Evolutionary conservation across 2,113 vertebrate genomes (phyloP), one percentile per base, ranked within the genome.

Genomic region (Vimba vimba): DNA sequence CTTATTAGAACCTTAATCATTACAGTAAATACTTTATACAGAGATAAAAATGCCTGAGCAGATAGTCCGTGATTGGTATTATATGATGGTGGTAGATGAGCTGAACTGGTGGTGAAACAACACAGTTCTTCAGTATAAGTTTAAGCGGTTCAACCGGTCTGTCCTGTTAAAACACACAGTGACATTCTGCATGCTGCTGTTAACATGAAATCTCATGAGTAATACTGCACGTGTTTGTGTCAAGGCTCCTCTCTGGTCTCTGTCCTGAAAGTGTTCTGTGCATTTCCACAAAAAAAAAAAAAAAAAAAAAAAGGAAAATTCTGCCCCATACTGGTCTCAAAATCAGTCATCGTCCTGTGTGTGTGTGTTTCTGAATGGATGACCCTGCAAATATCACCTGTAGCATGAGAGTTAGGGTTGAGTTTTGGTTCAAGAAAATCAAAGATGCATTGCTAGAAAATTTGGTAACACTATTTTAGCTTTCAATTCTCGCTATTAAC

Each of bases 81-180:
- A 57, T 23, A 39, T 82, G 43, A 23, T 43, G 50, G 52, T 43
- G 50, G 52, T 36, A 52, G 21, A 23, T 71, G 19, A 71, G 36
- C 9, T 12, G 1, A 71, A 43, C 68, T 23, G 36, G 0, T 1
- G 19, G 33, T 71, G 19, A 71, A 71, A 47, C 43, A 75, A 25
- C 71, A 75, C 39, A 45, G 23, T 47, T 75, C 21, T 43, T 71
- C 69, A 17, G 57, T 36, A 9, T 9, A 25, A 79, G 60, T 75
- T 6, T 27, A 17, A 68, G 25, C 23, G 4, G 83, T 76, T 55
- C 71, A 30, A 64, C 82, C 77, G 45, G 83, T 85, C 47, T 25
- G 77, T 47, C 83, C 47, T 25, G 86, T 81, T 57, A 4, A 47
- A 50, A 75, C 73, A 25, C 71, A 39, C 7, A 39, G 21, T 73